phyloP scores from a whole-genome alignment of 1,140 invertebrate genomes.

The Trichonephila clavata region DNA sequence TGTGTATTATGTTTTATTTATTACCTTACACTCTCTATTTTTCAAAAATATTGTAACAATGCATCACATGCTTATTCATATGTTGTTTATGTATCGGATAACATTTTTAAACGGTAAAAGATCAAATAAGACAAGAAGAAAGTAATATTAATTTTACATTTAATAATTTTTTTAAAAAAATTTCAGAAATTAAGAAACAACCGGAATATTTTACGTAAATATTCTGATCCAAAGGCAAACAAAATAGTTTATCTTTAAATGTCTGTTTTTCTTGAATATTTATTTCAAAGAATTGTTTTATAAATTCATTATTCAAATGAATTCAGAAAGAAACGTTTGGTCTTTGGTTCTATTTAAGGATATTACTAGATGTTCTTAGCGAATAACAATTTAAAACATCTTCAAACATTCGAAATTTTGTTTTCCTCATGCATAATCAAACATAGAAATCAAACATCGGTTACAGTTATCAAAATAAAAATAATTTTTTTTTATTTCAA shows the following conservation, averaged over 20 bases:
- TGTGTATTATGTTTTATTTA: no score
- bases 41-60: no score
- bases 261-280: neutral
- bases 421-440: neutral
- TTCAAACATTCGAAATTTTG: neutral
- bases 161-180: neutral
- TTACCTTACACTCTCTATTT: no score
- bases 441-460: neutral
- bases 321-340: neutral
- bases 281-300: neutral
- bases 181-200: neutral
- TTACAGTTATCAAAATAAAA: neutral
- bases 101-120: no score
- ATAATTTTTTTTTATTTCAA: neutral
- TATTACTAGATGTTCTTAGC: neutral
- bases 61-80: no score
- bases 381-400: neutral
- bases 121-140: no score
- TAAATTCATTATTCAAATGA: neutral
- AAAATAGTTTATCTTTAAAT: neutral
- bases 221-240: neutral
- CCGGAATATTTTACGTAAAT: neutral
- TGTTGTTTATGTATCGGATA: no score
- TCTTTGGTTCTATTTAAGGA: neutral
- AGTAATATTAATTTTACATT: neutral